A percentile compares a stretch with the other conserved stretches of the same genome.
Evolutionary conservation across 2,113 vertebrate species (phyloP).

Genomic region (Chelonoidis abingdonii): DNA sequence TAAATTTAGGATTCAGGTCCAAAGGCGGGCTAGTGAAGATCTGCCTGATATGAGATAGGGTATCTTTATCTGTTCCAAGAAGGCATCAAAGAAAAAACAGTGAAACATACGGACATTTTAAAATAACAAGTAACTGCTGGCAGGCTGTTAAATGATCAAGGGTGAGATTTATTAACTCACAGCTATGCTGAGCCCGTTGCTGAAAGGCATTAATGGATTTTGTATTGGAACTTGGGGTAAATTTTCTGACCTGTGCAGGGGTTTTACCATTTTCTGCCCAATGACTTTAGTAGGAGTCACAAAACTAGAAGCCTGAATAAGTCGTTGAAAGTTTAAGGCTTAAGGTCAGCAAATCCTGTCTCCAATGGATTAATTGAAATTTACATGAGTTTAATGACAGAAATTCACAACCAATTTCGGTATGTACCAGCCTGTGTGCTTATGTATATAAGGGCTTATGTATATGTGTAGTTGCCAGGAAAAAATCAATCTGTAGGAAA

Average conservation of each 20-base stretch:
- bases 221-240: not conserved
- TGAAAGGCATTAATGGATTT: constrained; percentile 20
- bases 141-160: not conserved
- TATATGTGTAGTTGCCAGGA: constrained; percentile 22
- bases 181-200: not conserved
- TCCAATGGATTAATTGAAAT: constrained; percentile 35
- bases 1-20: constrained; percentile 88
- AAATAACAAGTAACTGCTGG: constrained; percentile 15
- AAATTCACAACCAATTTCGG: constrained; percentile 50
- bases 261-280: not conserved
- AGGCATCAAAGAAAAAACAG: constrained; percentile 58
- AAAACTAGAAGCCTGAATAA: constrained; percentile 46
- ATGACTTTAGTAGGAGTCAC: not conserved
- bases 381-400: constrained; percentile 39
- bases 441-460: constrained; percentile 21
- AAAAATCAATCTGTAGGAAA: constrained; percentile 40
- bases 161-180: not conserved
- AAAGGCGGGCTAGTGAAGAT: constrained; percentile 90
- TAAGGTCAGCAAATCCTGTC: constrained; percentile 35
- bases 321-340: constrained; percentile 53
- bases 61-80: constrained; percentile 82
- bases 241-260: constrained; percentile 9
- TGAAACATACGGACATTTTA: constrained; percentile 54
- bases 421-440: constrained; percentile 53
- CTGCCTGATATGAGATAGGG: constrained; percentile 86